A percentile compares a stretch with the other conserved stretches of the same genome.
phyloP scores from a whole-genome alignment of 2,113 vertebrate species.

The Oceanites oceanicus region DNA sequence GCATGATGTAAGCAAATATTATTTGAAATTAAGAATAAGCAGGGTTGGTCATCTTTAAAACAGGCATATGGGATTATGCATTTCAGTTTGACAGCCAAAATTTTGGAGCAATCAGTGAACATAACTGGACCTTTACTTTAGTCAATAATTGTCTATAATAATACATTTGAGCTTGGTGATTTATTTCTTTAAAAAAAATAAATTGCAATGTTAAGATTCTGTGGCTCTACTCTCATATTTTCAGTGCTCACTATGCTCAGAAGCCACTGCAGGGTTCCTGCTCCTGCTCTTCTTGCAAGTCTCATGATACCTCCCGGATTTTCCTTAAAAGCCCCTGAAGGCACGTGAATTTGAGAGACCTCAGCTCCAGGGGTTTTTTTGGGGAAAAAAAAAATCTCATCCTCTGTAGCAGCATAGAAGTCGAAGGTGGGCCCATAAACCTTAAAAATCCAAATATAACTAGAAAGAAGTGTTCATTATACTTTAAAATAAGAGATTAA shows the following conservation, averaged over 20 bases:
- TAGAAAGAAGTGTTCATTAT: neutral
- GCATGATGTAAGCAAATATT: neutral
- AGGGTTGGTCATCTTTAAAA: neutral
- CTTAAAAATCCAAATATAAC: neutral
- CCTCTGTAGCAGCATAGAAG: neutral
- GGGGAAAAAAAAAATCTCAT: accelerated
- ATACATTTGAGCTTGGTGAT: neutral
- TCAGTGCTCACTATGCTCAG: neutral
- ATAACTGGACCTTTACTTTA: neutral
- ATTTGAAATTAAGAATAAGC: neutral
- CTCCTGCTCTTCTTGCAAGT: neutral
- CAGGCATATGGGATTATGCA: neutral
- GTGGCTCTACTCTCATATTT: neutral
- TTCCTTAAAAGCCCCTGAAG: neutral
- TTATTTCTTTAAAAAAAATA: neutral
- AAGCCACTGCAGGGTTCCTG: neutral
- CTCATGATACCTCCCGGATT: neutral
- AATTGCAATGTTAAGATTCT: neutral
- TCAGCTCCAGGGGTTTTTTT: neutral
- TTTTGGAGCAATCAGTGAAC: neutral
- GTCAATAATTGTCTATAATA: neutral
- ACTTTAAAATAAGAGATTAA: neutral
- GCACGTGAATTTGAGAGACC: neutral
- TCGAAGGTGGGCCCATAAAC: neutral
- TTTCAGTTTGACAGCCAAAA: neutral